phyloP scores from a whole-genome alignment of 2,113 vertebrate species.

The Misgurnus mizolepis region DNA sequence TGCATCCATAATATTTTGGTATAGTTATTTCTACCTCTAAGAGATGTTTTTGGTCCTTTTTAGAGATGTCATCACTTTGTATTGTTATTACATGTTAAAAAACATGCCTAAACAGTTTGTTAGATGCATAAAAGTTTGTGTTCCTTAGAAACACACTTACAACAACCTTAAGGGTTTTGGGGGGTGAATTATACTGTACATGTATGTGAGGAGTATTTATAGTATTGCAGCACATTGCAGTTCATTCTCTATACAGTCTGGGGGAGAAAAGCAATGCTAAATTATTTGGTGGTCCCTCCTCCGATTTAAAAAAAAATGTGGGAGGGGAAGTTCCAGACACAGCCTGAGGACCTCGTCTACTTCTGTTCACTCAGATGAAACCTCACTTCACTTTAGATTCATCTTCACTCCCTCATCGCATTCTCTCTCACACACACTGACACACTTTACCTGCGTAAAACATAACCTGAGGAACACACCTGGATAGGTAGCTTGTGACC shows the following conservation, averaged over 20 bases:
- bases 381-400: slow-evolving; percentile 29
- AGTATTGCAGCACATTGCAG: background rate
- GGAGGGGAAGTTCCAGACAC: slow-evolving; percentile 56
- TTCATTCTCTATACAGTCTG: slow-evolving; percentile 47
- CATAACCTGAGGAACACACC: slow-evolving; percentile 20
- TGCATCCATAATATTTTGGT: no score
- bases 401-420: slow-evolving; percentile 26
- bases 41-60: no score
- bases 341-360: slow-evolving; percentile 55
- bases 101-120: no score
- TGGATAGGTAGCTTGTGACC: slow-evolving; percentile 15
- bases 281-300: slow-evolving; percentile 62
- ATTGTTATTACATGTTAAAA: no score
- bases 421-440: background rate
- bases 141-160: no score
- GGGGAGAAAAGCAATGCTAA: slow-evolving; percentile 40
- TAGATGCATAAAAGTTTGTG: no score
- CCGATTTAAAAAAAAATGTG: slow-evolving; percentile 67
- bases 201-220: background rate
- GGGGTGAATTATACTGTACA: no score
- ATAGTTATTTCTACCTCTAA: no score
- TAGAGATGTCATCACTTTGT: no score
- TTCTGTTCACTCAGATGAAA: slow-evolving; percentile 52
- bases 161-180: no score
- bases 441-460: background rate